A percentile compares a stretch with the other conserved stretches of the same genome.
These are phyloP conservation scores for Scaptomyza parva DNA, from an alignment of 2,888 invertebrate species.

Conservation along the genomic window DNA sequence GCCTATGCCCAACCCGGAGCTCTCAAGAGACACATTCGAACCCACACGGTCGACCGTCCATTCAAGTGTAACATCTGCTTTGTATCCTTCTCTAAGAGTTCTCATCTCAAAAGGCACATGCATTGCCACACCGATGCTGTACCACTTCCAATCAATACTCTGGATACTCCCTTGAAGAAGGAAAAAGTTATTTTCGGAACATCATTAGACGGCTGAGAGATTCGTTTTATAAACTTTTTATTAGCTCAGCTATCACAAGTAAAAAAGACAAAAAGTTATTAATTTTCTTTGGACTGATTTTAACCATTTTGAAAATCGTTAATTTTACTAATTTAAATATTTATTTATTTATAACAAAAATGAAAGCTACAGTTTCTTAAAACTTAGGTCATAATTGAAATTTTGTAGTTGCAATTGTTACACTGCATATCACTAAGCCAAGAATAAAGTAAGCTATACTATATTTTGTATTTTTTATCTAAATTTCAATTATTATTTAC, in stretches of 20 bases:
- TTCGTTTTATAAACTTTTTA: too few species aligned
- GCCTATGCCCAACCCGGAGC: slow-evolving; percentile 34
- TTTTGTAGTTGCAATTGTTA: not conserved
- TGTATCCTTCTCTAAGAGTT: slow-evolving; percentile 21
- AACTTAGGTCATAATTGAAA: not conserved
- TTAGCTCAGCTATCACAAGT: not conserved
- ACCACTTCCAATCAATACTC: not conserved
- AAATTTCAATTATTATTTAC: too few species aligned
- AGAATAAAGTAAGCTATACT: not conserved
- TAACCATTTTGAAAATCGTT: not conserved
- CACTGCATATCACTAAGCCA: not conserved
- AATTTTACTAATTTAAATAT: slow-evolving; percentile 1
- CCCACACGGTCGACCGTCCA: slow-evolving; percentile 20
- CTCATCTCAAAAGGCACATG: slow-evolving; percentile 41
- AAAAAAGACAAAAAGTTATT: not conserved
- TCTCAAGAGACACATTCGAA: slow-evolving; percentile 33
- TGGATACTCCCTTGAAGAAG: not conserved
- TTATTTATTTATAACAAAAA: not conserved
- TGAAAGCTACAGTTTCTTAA: not conserved
- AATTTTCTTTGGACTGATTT: slow-evolving; percentile 9
- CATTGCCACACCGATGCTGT: slow-evolving; percentile 8
- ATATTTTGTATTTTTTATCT: not conserved
- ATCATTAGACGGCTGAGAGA: not conserved
- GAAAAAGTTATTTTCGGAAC: not conserved
- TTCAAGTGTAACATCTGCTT: slow-evolving; percentile 37